Evolutionary conservation across 1,140 invertebrate genomes (phyloP).

Genomic region (Drosophila tsacasi): DNA sequence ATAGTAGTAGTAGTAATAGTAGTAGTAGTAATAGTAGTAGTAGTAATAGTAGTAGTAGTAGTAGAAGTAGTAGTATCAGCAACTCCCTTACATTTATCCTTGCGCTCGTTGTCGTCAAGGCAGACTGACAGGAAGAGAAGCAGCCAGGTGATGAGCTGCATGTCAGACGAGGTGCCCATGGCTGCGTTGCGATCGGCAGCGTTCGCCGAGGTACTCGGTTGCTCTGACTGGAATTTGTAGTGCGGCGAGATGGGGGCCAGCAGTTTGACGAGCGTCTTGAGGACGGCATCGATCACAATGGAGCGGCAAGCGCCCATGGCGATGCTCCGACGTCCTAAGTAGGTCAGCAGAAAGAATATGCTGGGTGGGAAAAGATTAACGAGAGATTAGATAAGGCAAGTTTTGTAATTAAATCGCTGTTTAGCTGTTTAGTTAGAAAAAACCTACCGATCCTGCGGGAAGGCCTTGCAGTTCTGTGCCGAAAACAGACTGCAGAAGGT

Average conservation of each 20-base stretch:
- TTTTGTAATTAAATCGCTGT: not conserved
- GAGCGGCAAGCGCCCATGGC: slow-evolving; percentile 87
- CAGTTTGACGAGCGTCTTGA: slow-evolving; percentile 87
- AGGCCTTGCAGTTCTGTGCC: slow-evolving; percentile 91
- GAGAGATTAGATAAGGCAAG: slow-evolving; percentile 5
- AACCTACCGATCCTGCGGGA: slow-evolving; percentile 93
- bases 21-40: too few species aligned
- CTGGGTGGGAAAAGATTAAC: slow-evolving; percentile 86
- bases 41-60: too few species aligned
- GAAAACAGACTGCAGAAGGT: slow-evolving; percentile 92
- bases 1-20: too few species aligned
- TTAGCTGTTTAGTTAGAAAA: not conserved
- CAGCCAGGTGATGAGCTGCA: slow-evolving; percentile 92
- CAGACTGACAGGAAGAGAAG: slow-evolving; percentile 92
- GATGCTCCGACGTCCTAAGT: slow-evolving; percentile 93
- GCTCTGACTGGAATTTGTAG: slow-evolving; percentile 76
- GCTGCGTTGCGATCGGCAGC: slow-evolving; percentile 58
- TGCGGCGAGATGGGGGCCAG: slow-evolving; percentile 86
- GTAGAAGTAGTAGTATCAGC: too few species aligned
- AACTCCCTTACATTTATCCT: slow-evolving; percentile 84
- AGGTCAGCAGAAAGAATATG: slow-evolving; percentile 94
- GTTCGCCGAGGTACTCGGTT: slow-evolving; percentile 80
- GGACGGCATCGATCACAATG: slow-evolving; percentile 88
- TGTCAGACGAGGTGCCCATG: slow-evolving; percentile 86
- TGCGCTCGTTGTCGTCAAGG: slow-evolving; percentile 86